Base-by-base conservation (phyloP, 2,888 invertebrate species). In the Papilio gigon region DNA sequence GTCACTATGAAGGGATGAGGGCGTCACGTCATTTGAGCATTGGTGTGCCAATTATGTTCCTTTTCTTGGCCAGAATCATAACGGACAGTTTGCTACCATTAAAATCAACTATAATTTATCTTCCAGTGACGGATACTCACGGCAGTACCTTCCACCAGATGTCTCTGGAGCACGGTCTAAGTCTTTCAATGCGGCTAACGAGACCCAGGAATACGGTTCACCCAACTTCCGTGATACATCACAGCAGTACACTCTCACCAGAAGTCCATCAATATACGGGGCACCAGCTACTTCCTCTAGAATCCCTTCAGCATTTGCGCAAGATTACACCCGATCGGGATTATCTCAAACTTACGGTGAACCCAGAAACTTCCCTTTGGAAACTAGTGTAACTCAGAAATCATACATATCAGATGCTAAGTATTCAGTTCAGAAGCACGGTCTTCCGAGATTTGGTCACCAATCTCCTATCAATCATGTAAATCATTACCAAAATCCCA, bases 41-140 rank as follows among this genome's bases (percentile, higher is more conserved):
- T 14, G 3, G 1, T 14, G 0, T n/a, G n/a, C n/a, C n/a, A n/a
- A n/a, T n/a, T n/a, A n/a, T n/a, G n/a, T n/a, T 14, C 37, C n/a
- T n/a, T n/a, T 40, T n/a, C 1, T 4, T 40, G 1, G 40, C n/a
- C 5, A 40, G n/a, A 40, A 40, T 1, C 5, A 5, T 12, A n/a
- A n/a, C 5, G 12, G 37, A 14, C n/a, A n/a, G 6, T 40, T n/a
- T 12, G 5, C n/a, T n/a, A 2, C n/a, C n/a, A 40, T n/a, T 12
- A 14, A 1, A n/a, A n/a, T n/a, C 5, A n/a, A 40, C 4, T 22
- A 20, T 47, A 12, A 22, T 53, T 59, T 40, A 40, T 8, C 66
- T 82, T 84, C 4, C 78, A 89, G 89, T 35, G 83, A 86, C 30
- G 80, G 87, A 25, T 89, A 89, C 70, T 20, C 58, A 27, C 85